Evolutionary conservation across 2,797 vertebrate species (phyloP), one percentile per base, ranked within the genome.

Genomic region (Pangasius mekongensis): DNA sequence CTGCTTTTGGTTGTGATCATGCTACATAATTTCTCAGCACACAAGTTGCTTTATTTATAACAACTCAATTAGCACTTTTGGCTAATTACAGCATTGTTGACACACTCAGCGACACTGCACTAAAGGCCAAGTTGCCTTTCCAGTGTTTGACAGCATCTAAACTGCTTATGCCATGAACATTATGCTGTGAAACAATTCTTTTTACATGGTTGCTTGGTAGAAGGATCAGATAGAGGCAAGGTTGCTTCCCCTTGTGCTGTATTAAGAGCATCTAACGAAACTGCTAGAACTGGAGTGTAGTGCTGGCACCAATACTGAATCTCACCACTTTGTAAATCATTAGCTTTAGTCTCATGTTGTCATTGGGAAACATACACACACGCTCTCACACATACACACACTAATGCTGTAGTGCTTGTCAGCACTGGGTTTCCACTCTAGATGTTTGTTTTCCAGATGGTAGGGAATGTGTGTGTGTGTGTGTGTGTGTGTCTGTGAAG

Each of bases 151-250:
- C 91, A 39, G 88, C 82, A 91, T 94, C 87, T 92, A 91, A 93
- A 92, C 54, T 30, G 69, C 89, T 94, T 54, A 49, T 92, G 91
- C 93, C 88, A 87, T 93, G 93, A 93, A 87, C 90, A 91, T 94
- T 52, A 54, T 36, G 47, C 93, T 93, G 92, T 93, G 86, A 88
- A 94, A 56, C 16, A 91, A 6, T 6, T 95, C 94, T 93, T 92
- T 88, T 52, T 92, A 87, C 91, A 81, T 69, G 47, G 90, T 91
- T 92, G 91, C 86, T 92, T 89, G 92, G 93, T 93, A 94, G 94
- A 92, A 92, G 93, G 92, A 94, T 95, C 94, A 93, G 93, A 94
- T 93, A 92, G 92, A 91, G 93, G 81, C 91, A 90, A 93, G 93
- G 94, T 94, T 93, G 91, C 93, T 94, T 94, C 94, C 93, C 89